These are phyloP conservation scores for Probosciger aterrimus DNA, from an alignment of 2,113 vertebrate species.

Conservation along the genomic window DNA sequence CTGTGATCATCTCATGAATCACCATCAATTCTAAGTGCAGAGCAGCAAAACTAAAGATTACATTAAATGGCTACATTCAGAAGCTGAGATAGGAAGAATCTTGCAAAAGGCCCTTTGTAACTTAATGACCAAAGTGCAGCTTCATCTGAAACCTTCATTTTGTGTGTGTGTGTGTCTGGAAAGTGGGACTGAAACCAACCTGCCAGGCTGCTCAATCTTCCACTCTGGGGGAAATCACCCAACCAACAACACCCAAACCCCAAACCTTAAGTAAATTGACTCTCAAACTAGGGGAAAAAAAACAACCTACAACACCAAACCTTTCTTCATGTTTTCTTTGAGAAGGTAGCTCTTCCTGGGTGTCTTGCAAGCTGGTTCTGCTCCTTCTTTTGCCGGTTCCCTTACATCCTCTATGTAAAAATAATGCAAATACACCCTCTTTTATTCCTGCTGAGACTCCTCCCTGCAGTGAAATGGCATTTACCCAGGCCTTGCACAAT, in stretches of 20 bases:
- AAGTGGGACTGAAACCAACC: background rate
- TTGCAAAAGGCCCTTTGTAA: background rate
- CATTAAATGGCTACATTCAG: background rate
- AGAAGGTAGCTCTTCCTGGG: background rate
- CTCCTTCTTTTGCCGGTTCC: background rate
- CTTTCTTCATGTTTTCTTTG: background rate
- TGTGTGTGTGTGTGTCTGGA: background rate
- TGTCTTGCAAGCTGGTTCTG: constrained; percentile 39
- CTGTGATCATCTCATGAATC: background rate
- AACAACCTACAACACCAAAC: background rate
- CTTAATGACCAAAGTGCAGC: background rate
- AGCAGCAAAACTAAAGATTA: background rate
- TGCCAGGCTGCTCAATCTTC: background rate
- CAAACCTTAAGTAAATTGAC: background rate
- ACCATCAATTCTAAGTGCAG: background rate
- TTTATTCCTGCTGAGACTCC: constrained; percentile 8
- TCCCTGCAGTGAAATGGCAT: constrained; percentile 38
- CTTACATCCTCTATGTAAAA: constrained; percentile 38
- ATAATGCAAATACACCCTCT: constrained; percentile 39
- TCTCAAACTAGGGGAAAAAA: background rate
- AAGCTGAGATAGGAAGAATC: background rate
- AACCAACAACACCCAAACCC: background rate
- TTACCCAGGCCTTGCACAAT: constrained; percentile 41
- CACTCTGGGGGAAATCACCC: background rate
- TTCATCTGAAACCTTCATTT: background rate